Conservation (phyloP, 2,888 invertebrate species). For the Adelognathus sp. region DNA sequence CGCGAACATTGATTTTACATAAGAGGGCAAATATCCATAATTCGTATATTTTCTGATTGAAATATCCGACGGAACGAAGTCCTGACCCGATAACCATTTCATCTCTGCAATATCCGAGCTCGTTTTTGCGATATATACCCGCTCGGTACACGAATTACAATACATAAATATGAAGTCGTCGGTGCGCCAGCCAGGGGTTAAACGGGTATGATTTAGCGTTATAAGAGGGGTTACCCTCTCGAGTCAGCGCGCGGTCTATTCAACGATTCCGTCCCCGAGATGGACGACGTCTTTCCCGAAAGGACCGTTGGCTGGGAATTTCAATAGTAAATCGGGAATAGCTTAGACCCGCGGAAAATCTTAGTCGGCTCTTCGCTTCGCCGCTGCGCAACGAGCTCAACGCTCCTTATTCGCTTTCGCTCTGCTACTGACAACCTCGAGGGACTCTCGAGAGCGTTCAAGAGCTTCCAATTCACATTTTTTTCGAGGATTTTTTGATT, state of each 20-base stretch:
- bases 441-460: slow-evolving; percentile 46
- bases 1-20: no score
- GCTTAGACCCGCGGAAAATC: slow-evolving; percentile 61
- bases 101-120: background rate
- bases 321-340: slow-evolving; percentile 71
- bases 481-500: background rate
- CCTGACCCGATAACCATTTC: background rate
- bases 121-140: slow-evolving; percentile 1
- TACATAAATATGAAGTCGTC: slow-evolving; percentile 48
- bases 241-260: slow-evolving; percentile 46
- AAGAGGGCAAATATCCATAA: no score
- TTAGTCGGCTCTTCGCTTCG: slow-evolving; percentile 23
- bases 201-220: slow-evolving; percentile 67
- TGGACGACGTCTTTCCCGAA: slow-evolving; percentile 73
- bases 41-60: no score
- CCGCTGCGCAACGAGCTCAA: background rate
- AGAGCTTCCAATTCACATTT: slow-evolving; percentile 16
- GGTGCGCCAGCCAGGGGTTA: slow-evolving; percentile 60
- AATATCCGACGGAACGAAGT: no score
- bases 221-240: slow-evolving; percentile 59
- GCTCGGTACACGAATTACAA: slow-evolving; percentile 27
- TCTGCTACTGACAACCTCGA: slow-evolving; percentile 56
- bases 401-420: background rate
- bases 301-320: slow-evolving; percentile 70
- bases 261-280: slow-evolving; percentile 64